phyloP scores from a whole-genome alignment of 2,888 invertebrate genomes.

The Luperina testacea region DNA sequence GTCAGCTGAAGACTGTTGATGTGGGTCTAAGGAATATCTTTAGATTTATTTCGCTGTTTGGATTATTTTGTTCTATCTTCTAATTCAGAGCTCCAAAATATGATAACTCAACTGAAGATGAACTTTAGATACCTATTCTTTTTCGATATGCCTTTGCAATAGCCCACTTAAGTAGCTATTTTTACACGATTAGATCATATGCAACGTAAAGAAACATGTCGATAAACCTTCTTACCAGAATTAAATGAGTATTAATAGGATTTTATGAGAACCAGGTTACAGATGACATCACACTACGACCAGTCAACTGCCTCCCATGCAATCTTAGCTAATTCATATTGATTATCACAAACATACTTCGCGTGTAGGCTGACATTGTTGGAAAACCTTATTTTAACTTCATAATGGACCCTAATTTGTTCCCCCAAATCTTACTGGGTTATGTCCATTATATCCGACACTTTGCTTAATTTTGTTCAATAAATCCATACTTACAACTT shows the following conservation, averaged over 20 bases:
- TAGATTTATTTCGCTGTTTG: background rate
- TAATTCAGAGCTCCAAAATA: background rate
- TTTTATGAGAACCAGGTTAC: slow-evolving; percentile 38
- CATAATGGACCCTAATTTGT: slow-evolving; percentile 51
- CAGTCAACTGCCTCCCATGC: slow-evolving; percentile 17
- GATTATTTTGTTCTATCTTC: background rate
- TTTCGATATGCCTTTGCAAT: background rate
- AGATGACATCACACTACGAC: slow-evolving; percentile 22
- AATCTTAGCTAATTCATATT: slow-evolving; percentile 19
- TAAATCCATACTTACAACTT: slow-evolving; percentile 31
- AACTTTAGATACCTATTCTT: background rate
- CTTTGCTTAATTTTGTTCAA: slow-evolving; percentile 43
- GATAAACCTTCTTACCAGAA: background rate
- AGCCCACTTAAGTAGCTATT: background rate
- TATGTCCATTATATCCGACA: slow-evolving; percentile 37
- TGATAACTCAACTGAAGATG: background rate
- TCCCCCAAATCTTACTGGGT: slow-evolving; percentile 21
- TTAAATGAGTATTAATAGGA: background rate
- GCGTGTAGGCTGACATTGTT: slow-evolving; percentile 37
- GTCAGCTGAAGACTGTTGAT: background rate
- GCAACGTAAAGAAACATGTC: background rate
- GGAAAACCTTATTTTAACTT: slow-evolving; percentile 21
- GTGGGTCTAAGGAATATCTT: background rate
- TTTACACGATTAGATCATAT: background rate
- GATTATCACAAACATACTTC: slow-evolving; percentile 19